Evolutionary conservation across 1,140 invertebrate genomes (phyloP), one percentile per base, ranked within the genome.

Genomic region (Achroia grisella): DNA sequence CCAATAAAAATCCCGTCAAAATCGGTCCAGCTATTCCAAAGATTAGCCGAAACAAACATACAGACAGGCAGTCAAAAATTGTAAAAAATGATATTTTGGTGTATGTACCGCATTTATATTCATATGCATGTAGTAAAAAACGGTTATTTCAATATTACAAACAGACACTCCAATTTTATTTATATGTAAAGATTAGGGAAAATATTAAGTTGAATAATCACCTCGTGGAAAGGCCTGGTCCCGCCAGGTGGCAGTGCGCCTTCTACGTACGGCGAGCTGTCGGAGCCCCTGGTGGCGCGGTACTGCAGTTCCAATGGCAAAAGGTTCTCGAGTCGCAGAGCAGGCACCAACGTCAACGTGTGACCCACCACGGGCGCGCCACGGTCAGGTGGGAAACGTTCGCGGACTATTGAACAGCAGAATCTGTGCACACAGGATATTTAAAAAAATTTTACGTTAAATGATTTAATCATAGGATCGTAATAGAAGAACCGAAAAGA

Each of bases 301-400:
- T 89, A 94, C 35, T 89, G 83, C 35, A 95, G 62, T 69, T 94
- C 93, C 47, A 93, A 87, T 3, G 93, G 93, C 43, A 96, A 82
- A 55, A 95, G 80, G 89, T 94, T 95, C 17, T 89, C 89, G 69
- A 99, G 63, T 10, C 92, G 92, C 0, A 99, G 85, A 1, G 95
- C 95, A 15, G 96, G 93, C 45, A 95, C 74, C 13, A 99, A 80
- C 4, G 90, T 91, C 40, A 99, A 92, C 5, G 91, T 91, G 77
- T 99, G 97, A 0, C 93, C 96, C 12, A 96, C 94, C 40, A 95
- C 88, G 39, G 71, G 69, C 40, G 69, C 51, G 8, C 79, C 72
- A 30, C 81, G 71, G 50, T 95, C 93, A 12, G 86, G 66, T 1
- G 95, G 94, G 87, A 93, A 97, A 48, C 91, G 91, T 65, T 97